Conservation (phyloP, 64 coral and sea anemone species). For the Pachyseris speciosa region DNA sequence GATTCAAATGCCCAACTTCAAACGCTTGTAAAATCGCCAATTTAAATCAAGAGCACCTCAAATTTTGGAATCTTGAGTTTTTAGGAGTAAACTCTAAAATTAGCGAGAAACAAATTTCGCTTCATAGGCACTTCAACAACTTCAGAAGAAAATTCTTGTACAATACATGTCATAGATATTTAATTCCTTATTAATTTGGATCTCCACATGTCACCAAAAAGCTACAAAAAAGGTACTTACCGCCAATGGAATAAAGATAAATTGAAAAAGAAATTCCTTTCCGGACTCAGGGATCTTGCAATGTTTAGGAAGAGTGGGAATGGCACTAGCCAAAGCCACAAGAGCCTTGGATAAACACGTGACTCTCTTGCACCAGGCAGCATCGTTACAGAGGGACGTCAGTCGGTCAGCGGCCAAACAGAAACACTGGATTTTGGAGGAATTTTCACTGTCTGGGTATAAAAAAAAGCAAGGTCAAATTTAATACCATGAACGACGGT, state of each 20-base stretch:
- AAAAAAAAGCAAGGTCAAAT: neutral
- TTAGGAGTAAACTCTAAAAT: no score
- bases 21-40: no score
- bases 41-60: no score
- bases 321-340: conserved; percentile 55
- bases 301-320: conserved; percentile 57
- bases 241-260: conserved; percentile 86
- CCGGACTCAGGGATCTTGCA: conserved; percentile 59
- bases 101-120: no score
- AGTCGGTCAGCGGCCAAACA: conserved; percentile 16
- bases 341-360: conserved; percentile 70
- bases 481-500: neutral
- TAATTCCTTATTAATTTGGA: no score
- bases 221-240: conserved; percentile 18
- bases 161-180: no score
- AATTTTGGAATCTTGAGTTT: no score
- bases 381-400: conserved; percentile 61
- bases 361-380: conserved; percentile 46
- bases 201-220: no score
- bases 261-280: conserved; percentile 68
- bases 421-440: conserved; percentile 54
- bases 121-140: no score
- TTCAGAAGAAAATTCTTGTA: no score
- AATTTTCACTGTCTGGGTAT: conserved; percentile 39
- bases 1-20: no score